These are phyloP conservation scores for Gisinianus flammeolus DNA, from an alignment of 2,888 invertebrate species.

Conservation along the genomic window DNA sequence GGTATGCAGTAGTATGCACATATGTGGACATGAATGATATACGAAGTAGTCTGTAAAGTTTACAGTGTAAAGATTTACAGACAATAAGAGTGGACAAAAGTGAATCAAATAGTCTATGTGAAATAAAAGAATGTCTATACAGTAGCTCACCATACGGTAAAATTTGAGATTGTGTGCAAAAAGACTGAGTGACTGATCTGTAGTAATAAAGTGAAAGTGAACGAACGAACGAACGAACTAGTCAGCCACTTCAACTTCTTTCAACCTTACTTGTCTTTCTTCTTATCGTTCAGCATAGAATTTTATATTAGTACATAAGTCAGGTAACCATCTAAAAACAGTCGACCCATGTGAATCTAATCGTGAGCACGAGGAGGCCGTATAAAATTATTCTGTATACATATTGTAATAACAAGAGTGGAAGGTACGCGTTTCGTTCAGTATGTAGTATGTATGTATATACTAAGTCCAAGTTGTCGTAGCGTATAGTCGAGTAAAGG, in stretches of 20 bases:
- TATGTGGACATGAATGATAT: neutral
- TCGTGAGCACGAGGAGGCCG: slow-evolving; percentile 9
- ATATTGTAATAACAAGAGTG: neutral
- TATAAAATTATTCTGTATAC: neutral
- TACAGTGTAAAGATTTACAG: slow-evolving; percentile 5
- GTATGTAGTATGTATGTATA: neutral
- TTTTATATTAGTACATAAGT: slow-evolving; percentile 2
- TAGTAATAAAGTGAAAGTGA: slow-evolving; percentile 13
- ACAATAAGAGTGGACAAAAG: slow-evolving; percentile 3
- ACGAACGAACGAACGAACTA: neutral
- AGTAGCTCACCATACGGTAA: neutral
- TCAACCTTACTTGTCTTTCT: slow-evolving; percentile 16
- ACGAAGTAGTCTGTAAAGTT: neutral
- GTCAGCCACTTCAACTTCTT: slow-evolving; percentile 20
- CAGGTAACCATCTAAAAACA: neutral
- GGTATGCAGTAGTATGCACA: neutral
- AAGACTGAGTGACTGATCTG: slow-evolving; percentile 9
- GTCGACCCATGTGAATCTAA: neutral
- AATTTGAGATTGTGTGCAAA: neutral
- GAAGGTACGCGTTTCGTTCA: neutral
- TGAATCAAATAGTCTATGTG: neutral
- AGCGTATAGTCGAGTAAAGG: too few relatives aligned
- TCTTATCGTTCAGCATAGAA: slow-evolving; percentile 6
- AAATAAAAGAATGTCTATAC: neutral
- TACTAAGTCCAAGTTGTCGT: too few relatives aligned